Evolutionary conservation across 1,140 invertebrate genomes (phyloP).

Genomic region (Pachyrhynchus sulphureomaculatus): DNA sequence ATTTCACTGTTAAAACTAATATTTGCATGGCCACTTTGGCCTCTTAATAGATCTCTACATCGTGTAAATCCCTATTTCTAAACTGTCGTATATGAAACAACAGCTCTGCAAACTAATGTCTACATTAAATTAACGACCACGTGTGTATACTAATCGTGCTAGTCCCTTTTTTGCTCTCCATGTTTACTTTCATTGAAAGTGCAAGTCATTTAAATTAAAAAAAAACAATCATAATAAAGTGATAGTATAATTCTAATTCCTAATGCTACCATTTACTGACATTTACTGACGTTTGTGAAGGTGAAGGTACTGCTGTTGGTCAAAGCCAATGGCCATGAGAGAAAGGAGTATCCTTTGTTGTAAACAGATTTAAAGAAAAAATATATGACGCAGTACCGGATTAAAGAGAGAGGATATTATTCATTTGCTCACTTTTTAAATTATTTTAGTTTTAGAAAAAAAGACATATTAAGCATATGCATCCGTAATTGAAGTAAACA

Average conservation of each 20-base stretch:
- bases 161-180: conserved; percentile 12
- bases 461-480: no score
- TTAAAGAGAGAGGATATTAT: background rate
- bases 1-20: no score
- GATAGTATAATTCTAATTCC: conserved; percentile 19
- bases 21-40: no score
- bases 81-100: no score
- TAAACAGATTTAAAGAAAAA: no score
- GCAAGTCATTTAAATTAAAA: background rate
- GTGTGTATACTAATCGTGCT: background rate
- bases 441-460: no score
- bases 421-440: background rate
- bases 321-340: conserved; percentile 16
- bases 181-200: conserved; percentile 19
- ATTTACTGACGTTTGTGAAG: no score
- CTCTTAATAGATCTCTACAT: no score
- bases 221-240: conserved; percentile 9
- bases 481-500: no score
- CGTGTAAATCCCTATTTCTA: no score
- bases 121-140: no score
- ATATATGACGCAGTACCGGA: conserved; percentile 5
- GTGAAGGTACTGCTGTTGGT: conserved; percentile 15
- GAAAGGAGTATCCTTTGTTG: conserved; percentile 3
- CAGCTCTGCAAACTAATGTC: no score
- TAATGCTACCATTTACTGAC: conserved; percentile 3